These are phyloP conservation scores for Trichacis sp. DNA, from an alignment of 2,888 invertebrate genomes.

Conservation along the genomic window DNA sequence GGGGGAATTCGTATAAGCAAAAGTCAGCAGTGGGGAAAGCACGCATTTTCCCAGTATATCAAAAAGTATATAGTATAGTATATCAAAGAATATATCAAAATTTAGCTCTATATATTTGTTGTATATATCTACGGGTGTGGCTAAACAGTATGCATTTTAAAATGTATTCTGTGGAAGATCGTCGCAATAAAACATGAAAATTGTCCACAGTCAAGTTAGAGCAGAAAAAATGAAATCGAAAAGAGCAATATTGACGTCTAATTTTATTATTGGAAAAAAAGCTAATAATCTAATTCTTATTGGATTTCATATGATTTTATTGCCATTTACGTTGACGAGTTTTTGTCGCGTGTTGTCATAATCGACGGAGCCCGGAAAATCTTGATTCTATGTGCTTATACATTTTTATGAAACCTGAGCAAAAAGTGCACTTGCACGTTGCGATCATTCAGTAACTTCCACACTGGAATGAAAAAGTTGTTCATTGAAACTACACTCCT, in stretches of 20 bases:
- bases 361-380: slow-evolving; percentile 16
- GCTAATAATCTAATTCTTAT: neutral
- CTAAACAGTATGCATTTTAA: too few species aligned
- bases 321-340: slow-evolving; percentile 15
- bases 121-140: too few species aligned
- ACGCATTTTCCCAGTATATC: too few species aligned
- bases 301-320: slow-evolving; percentile 9
- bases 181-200: neutral
- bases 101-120: too few species aligned
- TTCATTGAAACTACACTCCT: neutral
- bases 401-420: neutral
- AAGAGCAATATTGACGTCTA: neutral
- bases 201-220: neutral
- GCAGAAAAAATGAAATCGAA: slow-evolving; percentile 1
- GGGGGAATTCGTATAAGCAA: too few species aligned
- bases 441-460: neutral
- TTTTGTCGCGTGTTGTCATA: slow-evolving; percentile 22
- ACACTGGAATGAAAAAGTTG: neutral
- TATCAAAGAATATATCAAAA: too few species aligned
- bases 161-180: too few species aligned
- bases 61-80: too few species aligned
- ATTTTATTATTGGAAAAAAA: neutral
- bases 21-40: too few species aligned
- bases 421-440: neutral
- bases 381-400: neutral